Percentiles rank a stretch among this genome's conserved stretches.
These are phyloP conservation scores for Brenthis daphne DNA, from an alignment of 2,888 invertebrate genomes.

Conservation along the genomic window DNA sequence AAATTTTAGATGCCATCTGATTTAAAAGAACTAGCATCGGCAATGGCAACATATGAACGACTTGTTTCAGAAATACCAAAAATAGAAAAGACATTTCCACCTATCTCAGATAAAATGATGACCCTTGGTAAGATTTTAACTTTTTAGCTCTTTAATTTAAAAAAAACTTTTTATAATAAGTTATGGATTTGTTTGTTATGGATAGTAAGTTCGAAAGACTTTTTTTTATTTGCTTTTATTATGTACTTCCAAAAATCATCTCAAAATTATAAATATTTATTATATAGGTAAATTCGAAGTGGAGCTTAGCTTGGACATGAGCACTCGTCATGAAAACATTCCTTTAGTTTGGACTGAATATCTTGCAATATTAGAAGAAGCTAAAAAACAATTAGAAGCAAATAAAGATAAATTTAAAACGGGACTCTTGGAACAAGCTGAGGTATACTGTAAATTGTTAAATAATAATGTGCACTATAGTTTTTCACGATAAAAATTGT, in stretches of 20 bases:
- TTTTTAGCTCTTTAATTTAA: neutral
- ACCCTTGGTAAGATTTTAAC: constrained; percentile 78
- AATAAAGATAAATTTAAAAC: constrained; percentile 88
- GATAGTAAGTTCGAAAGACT: too few relatives aligned
- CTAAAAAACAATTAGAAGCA: constrained; percentile 87
- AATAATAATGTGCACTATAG: too few relatives aligned
- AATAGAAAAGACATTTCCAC: constrained; percentile 87
- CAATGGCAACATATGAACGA: constrained; percentile 86
- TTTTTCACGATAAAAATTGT: too few relatives aligned
- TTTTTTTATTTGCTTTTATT: neutral
- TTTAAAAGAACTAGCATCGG: constrained; percentile 86
- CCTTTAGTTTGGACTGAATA: constrained; percentile 87
- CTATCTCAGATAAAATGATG: constrained; percentile 88
- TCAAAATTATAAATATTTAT: neutral
- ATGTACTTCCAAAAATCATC: neutral
- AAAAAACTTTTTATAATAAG: neutral
- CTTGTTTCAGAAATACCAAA: constrained; percentile 84
- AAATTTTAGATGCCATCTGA: constrained; percentile 85
- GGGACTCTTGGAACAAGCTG: constrained; percentile 86
- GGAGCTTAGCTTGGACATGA: constrained; percentile 83
- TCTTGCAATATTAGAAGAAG: constrained; percentile 85
- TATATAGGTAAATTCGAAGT: constrained; percentile 87
- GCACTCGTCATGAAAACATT: constrained; percentile 81
- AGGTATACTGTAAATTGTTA: constrained; percentile 57
- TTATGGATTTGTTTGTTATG: too few relatives aligned